Conservation (phyloP, 2,797 vertebrate species). For the Clamator glandarius region DNA sequence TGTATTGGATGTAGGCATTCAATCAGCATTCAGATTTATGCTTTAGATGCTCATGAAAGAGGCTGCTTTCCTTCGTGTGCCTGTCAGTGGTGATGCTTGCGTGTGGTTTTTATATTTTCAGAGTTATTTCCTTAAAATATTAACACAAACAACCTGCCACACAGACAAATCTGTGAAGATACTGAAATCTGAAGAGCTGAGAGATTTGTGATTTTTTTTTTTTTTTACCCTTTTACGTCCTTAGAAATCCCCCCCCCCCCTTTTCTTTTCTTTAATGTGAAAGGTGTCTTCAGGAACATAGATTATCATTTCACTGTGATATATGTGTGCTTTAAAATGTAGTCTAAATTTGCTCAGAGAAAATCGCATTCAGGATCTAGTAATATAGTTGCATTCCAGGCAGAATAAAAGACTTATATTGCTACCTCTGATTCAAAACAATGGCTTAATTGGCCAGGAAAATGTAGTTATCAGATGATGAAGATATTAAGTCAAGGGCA, state of each 20-base stretch:
- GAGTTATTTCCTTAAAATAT: conserved; percentile 10
- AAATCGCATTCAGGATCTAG: neutral
- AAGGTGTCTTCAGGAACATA: conserved; percentile 38
- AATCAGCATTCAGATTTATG: conserved; percentile 37
- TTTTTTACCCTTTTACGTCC: conserved; percentile 45
- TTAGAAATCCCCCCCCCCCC: neutral
- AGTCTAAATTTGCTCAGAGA: conserved; percentile 34
- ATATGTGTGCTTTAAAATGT: conserved; percentile 32
- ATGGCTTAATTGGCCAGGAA: conserved; percentile 66
- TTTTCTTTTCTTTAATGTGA: neutral
- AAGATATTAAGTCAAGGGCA: conserved; percentile 68
- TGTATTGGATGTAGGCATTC: neutral
- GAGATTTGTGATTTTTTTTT: conserved; percentile 30
- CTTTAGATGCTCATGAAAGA: conserved; percentile 34
- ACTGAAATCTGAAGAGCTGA: conserved; percentile 27
- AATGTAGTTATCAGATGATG: conserved; percentile 72
- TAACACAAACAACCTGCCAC: neutral
- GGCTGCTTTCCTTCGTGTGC: neutral
- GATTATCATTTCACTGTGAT: conserved; percentile 23
- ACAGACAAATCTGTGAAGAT: neutral
- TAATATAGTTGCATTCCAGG: conserved; percentile 20
- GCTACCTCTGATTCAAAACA: conserved; percentile 51
- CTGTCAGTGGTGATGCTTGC: neutral
- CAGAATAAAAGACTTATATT: conserved; percentile 50
- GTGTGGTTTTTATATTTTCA: neutral